phyloP scores from a whole-genome alignment of 2,113 vertebrate species.

The Notothenia coriiceps region DNA sequence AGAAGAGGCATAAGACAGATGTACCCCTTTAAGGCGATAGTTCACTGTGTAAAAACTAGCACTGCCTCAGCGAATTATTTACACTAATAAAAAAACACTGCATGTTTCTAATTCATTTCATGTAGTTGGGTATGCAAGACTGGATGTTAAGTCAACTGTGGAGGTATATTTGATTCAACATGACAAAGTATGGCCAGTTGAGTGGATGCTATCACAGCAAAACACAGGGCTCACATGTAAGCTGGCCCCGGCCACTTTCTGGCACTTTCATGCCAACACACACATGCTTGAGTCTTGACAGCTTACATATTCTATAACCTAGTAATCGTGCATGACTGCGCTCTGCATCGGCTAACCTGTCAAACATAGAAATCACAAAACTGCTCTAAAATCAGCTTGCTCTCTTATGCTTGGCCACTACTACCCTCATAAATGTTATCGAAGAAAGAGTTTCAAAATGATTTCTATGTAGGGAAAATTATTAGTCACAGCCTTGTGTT shows the following conservation, averaged over 20 bases:
- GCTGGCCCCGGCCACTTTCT: slow-evolving; percentile 16
- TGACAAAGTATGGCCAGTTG: slow-evolving; percentile 29
- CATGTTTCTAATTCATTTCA: slow-evolving; percentile 39
- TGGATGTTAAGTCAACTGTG: slow-evolving; percentile 39
- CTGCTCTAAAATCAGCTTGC: neutral
- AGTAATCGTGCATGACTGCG: slow-evolving; percentile 15
- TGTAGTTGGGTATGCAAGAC: slow-evolving; percentile 45
- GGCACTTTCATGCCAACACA: no score
- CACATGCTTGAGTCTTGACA: neutral
- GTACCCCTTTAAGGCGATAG: neutral
- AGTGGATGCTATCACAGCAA: slow-evolving; percentile 35
- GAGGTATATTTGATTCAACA: slow-evolving; percentile 45
- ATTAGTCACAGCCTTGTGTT: slow-evolving; percentile 3
- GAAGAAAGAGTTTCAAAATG: neutral
- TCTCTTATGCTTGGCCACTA: neutral
- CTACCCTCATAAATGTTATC: neutral
- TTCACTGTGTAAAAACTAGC: slow-evolving; percentile 20
- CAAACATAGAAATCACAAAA: slow-evolving; percentile 10
- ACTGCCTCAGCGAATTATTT: slow-evolving; percentile 48
- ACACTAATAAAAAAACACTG: slow-evolving; percentile 53
- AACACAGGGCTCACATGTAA: slow-evolving; percentile 21
- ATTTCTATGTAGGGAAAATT: slow-evolving; percentile 6
- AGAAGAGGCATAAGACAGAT: neutral
- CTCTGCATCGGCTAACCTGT: slow-evolving; percentile 5
- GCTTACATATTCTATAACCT: slow-evolving; percentile 41